phyloP scores from a whole-genome alignment of 2,797 vertebrate genomes.

The Dallia pectoralis region DNA sequence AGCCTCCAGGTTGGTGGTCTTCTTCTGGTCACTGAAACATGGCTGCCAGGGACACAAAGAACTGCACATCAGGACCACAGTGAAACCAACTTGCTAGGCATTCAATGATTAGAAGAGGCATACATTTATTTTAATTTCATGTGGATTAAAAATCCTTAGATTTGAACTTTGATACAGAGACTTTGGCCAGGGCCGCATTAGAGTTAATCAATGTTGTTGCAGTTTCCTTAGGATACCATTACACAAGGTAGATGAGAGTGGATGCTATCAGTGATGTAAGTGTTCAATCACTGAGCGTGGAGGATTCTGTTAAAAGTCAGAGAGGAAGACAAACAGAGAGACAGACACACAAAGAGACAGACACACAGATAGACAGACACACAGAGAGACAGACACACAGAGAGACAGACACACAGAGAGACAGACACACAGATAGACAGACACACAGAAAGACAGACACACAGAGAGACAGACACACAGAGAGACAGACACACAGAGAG shows the following conservation, averaged over 20 bases:
- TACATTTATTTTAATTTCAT: not conserved
- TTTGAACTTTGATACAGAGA: not conserved
- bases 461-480: not conserved
- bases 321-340: conserved; percentile 18
- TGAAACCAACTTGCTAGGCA: not conserved
- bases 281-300: not conserved
- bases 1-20: conserved; percentile 89
- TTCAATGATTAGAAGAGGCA: not conserved
- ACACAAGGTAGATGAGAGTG: not conserved
- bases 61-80: not conserved
- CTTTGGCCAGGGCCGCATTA: not conserved
- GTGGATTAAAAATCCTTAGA: not conserved
- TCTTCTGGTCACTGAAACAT: conserved; percentile 87
- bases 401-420: not conserved
- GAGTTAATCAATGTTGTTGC: too few relatives aligned
- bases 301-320: not conserved
- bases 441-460: conserved; percentile 7
- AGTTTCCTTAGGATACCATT: too few relatives aligned
- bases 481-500: too few relatives aligned
- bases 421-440: not conserved
- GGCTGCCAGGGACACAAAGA: conserved; percentile 60
- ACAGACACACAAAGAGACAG: conserved; percentile 8
- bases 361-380: conserved; percentile 5
- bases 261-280: not conserved
- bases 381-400: not conserved